Percentiles rank a stretch among this genome's conserved stretches.
These are phyloP conservation scores for Sebastes matsubarae DNA, from an alignment of 2,797 vertebrate species.

Conservation along the genomic window DNA sequence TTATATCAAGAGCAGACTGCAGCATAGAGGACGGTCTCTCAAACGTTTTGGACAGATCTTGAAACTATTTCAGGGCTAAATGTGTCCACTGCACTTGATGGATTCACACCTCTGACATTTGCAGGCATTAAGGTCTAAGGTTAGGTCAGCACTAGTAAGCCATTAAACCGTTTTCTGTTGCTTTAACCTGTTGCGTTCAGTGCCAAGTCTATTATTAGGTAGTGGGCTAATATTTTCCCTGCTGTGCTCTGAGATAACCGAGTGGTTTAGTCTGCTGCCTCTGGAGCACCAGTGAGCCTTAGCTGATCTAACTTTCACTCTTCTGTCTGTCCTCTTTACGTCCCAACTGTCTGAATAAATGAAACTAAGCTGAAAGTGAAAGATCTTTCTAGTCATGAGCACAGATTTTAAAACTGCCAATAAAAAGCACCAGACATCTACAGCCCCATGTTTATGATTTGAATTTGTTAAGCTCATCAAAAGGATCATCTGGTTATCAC, in stretches of 20 bases:
- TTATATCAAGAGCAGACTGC: not conserved
- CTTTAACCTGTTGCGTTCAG: slow-evolving; percentile 40
- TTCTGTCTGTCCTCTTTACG: not conserved
- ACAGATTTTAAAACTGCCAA: not conserved
- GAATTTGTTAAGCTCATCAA: not conserved
- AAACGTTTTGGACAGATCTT: not conserved
- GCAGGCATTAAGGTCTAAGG: slow-evolving; percentile 14
- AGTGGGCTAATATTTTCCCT: slow-evolving; percentile 31
- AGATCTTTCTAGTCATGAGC: not conserved
- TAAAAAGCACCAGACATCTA: not conserved
- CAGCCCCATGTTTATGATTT: slow-evolving; percentile 12
- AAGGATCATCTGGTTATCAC: slow-evolving; percentile 4
- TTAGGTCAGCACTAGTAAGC: slow-evolving; percentile 42
- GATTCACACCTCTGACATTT: slow-evolving; percentile 28
- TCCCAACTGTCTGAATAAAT: not conserved
- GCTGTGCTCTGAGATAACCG: slow-evolving; percentile 6
- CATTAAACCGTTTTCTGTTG: slow-evolving; percentile 54
- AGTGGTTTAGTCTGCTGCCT: slow-evolving; percentile 7
- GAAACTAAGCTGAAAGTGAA: not conserved
- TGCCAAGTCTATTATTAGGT: slow-evolving; percentile 45
- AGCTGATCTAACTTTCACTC: slow-evolving; percentile 5
- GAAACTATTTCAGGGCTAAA: not conserved
- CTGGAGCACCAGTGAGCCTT: not conserved
- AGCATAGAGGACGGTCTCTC: not conserved
- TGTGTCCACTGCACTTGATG: not conserved